Conservation (phyloP, 2,797 vertebrate genomes). For the Babyrousa celebensis region DNA sequence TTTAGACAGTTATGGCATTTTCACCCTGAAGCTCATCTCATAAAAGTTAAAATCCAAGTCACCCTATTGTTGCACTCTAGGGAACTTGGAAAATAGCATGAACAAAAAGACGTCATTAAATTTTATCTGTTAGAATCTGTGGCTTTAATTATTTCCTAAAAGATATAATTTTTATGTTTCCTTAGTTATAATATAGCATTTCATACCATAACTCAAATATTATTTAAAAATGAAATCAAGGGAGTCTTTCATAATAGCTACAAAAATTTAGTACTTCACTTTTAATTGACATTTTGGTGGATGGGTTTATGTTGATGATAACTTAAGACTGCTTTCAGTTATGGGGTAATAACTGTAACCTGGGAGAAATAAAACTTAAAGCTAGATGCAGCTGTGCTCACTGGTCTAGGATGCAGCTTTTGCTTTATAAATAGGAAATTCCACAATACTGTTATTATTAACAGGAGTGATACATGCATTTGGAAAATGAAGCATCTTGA, state of each 20-base stretch:
- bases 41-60: conserved; percentile 19
- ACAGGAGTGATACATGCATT: not conserved
- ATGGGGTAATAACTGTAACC: conserved; percentile 36
- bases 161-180: not conserved
- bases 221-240: conserved; percentile 56
- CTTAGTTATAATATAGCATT: not conserved
- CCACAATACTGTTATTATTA: not conserved
- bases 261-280: conserved; percentile 10
- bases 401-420: not conserved
- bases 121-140: conserved; percentile 19
- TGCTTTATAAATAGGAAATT: conserved; percentile 46
- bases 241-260: conserved; percentile 21
- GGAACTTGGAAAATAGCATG: not conserved
- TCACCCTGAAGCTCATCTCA: not conserved
- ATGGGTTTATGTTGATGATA: conserved; percentile 65
- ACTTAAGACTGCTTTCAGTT: conserved; percentile 55
- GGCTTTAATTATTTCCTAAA: conserved; percentile 40
- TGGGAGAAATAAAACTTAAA: conserved; percentile 45
- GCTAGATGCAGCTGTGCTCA: not conserved
- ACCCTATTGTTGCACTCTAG: not conserved
- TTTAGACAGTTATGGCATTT: not conserved
- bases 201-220: conserved; percentile 47
- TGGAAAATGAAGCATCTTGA: conserved; percentile 32
- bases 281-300: conserved; percentile 49
- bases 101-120: conserved; percentile 20